A percentile compares a stretch with the other conserved stretches of the same genome.
These are phyloP conservation scores for Notarius quadriscutis DNA, from an alignment of 2,113 vertebrate species.

Conservation along the genomic window DNA sequence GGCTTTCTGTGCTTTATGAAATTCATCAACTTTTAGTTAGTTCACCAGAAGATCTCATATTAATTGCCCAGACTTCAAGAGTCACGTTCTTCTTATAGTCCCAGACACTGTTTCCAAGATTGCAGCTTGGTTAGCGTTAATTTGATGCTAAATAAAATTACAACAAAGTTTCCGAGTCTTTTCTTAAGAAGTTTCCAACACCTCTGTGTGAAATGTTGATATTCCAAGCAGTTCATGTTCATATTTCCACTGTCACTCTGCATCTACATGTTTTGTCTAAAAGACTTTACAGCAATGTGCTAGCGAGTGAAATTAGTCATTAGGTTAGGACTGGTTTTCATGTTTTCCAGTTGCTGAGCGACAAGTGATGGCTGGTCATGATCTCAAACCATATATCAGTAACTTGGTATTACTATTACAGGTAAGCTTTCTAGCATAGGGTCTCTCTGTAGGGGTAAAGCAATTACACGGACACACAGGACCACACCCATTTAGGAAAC, in stretches of 20 bases:
- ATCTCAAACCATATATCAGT: background rate
- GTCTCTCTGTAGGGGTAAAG: background rate
- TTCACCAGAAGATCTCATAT: too few species aligned
- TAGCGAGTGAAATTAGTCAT: background rate
- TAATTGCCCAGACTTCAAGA: too few species aligned
- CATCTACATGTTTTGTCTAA: background rate
- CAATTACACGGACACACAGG: background rate
- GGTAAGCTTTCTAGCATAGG: background rate
- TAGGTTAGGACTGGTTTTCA: background rate
- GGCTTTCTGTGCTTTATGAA: too few species aligned
- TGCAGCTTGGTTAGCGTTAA: background rate
- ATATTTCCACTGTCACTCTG: background rate
- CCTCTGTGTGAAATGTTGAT: background rate
- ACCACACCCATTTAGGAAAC: background rate
- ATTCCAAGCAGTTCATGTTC: background rate
- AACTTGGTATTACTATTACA: background rate
- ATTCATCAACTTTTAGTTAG: too few species aligned
- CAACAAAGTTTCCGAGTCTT: background rate
- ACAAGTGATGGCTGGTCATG: background rate
- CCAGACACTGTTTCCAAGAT: too few species aligned
- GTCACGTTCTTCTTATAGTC: too few species aligned
- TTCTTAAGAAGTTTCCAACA: background rate
- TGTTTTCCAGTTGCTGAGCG: background rate
- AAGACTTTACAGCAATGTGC: background rate
- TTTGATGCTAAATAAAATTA: background rate